These are phyloP conservation scores for Rhineura floridana DNA, from an alignment of 2,113 vertebrate genomes.

Conservation along the genomic window DNA sequence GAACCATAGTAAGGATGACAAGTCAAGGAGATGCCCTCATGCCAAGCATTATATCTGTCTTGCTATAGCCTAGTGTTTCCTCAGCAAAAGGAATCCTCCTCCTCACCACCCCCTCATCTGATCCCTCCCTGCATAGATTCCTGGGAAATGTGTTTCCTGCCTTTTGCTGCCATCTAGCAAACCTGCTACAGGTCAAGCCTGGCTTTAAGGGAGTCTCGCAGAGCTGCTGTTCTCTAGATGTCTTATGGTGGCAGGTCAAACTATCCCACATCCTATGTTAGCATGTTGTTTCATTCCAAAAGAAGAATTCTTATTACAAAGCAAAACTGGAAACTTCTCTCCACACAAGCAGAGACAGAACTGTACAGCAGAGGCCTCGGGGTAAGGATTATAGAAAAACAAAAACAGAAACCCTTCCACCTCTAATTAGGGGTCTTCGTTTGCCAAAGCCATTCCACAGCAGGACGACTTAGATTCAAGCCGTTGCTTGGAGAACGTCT, in stretches of 20 bases:
- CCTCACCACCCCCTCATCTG: neutral
- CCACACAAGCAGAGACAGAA: slow-evolving; percentile 84
- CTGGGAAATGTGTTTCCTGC: neutral
- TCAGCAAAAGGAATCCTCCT: neutral
- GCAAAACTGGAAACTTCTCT: slow-evolving; percentile 80
- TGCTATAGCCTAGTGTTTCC: no score
- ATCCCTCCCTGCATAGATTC: neutral
- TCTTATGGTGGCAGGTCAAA: slow-evolving; percentile 18
- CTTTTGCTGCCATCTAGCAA: neutral
- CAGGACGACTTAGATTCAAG: slow-evolving; percentile 78
- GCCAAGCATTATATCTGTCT: no score
- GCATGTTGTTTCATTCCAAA: slow-evolving; percentile 65
- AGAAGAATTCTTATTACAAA: slow-evolving; percentile 81
- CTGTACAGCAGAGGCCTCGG: slow-evolving; percentile 79
- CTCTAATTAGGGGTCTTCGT: slow-evolving; percentile 82
- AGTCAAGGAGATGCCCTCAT: neutral
- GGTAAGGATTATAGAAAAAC: slow-evolving; percentile 88
- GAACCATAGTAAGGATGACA: no score
- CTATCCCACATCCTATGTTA: neutral
- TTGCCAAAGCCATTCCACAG: slow-evolving; percentile 82
- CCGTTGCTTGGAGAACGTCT: slow-evolving; percentile 78
- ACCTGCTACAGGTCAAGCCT: no score
- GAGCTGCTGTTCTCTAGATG: slow-evolving; percentile 3
- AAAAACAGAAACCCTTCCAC: slow-evolving; percentile 81
- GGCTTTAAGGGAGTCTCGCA: neutral